These are phyloP conservation scores for Andricus grossulariae DNA, from an alignment of 1,140 invertebrate genomes.

Conservation along the genomic window DNA sequence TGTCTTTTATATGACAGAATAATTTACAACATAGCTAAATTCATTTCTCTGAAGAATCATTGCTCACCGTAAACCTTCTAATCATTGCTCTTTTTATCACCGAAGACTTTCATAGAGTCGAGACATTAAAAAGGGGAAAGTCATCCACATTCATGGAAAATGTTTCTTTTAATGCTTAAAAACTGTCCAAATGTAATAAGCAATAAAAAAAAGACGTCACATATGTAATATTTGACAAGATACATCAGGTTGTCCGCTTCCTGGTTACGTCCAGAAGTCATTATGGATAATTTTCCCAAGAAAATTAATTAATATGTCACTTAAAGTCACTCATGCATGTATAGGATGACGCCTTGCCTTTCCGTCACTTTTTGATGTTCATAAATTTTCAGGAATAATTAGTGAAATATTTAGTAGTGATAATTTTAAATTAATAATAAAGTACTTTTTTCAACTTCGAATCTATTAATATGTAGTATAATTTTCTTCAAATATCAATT, in stretches of 20 bases:
- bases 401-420: too few relatives aligned
- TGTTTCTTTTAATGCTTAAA: too few relatives aligned
- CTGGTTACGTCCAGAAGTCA: conserved; percentile 12
- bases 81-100: not conserved
- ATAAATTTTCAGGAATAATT: too few relatives aligned
- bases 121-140: not conserved
- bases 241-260: not conserved
- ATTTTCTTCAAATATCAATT: too few relatives aligned
- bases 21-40: not conserved
- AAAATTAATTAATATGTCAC: conserved; percentile 35
- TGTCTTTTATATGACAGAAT: conserved; percentile 10
- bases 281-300: not conserved
- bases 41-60: not conserved
- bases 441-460: too few relatives aligned
- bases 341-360: not conserved
- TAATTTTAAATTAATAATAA: too few relatives aligned
- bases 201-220: too few relatives aligned
- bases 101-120: not conserved
- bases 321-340: conserved; percentile 13
- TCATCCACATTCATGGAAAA: not conserved
- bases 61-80: conserved; percentile 1
- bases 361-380: not conserved
- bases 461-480: too few relatives aligned
- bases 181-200: too few relatives aligned
- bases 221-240: not conserved